phyloP scores from a whole-genome alignment of 2,797 vertebrate genomes.

The Artibeus lituratus region DNA sequence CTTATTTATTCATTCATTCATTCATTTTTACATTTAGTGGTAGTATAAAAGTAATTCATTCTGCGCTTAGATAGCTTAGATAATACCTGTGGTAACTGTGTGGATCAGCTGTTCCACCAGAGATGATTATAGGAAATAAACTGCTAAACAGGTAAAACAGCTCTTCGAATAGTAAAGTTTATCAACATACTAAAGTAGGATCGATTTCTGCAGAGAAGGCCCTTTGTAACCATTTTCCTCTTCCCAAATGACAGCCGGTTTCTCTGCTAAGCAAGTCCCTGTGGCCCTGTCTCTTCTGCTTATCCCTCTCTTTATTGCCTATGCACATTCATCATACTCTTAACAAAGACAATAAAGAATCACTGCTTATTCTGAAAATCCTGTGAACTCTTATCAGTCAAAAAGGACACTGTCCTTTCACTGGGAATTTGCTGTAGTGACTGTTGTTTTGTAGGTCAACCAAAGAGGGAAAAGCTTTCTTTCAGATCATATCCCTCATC shows the following conservation, averaged over 20 bases:
- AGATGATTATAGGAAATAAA: conserved; percentile 80
- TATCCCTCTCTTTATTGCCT: conserved; percentile 63
- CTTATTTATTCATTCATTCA: not conserved
- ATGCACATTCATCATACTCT: conserved; percentile 21
- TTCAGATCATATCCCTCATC: conserved; percentile 63
- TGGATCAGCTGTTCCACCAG: conserved; percentile 77
- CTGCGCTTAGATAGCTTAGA: conserved; percentile 78
- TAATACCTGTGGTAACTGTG: conserved; percentile 78
- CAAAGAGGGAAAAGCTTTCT: conserved; percentile 62
- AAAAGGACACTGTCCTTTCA: conserved; percentile 73
- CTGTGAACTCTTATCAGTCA: conserved; percentile 77
- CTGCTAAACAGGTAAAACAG: conserved; percentile 69
- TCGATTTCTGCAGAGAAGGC: conserved; percentile 72
- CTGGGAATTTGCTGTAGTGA: conserved; percentile 52
- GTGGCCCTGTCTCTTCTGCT: conserved; percentile 29
- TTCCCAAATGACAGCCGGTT: conserved; percentile 66
- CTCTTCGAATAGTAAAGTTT: conserved; percentile 75
- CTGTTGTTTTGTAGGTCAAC: conserved; percentile 68
- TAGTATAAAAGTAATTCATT: conserved; percentile 80
- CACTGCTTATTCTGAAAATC: conserved; percentile 77
- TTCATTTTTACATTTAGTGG: conserved; percentile 62
- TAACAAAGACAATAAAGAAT: conserved; percentile 76
- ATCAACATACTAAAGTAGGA: conserved; percentile 77
- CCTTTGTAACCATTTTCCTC: conserved; percentile 71
- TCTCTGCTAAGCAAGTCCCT: conserved; percentile 58